Evolutionary conservation across 2,113 vertebrate species (phyloP).

Genomic region (Smithornis capensis): DNA sequence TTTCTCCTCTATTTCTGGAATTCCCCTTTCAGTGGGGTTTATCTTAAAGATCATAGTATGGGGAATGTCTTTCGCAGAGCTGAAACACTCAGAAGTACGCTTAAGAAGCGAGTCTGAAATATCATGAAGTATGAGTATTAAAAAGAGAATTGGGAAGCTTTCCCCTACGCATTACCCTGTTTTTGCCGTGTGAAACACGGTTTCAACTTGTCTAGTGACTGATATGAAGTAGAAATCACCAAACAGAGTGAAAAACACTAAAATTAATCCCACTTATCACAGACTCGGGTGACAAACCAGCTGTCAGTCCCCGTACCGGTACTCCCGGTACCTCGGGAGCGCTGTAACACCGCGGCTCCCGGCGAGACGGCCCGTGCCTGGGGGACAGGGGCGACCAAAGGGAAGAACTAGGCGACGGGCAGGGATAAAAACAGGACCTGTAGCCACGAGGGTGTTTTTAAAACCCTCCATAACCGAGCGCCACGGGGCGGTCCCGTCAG

Average conservation of each 20-base stretch:
- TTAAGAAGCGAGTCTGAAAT: neutral
- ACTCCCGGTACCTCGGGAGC: neutral
- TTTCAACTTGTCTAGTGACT: neutral
- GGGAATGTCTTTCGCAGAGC: neutral
- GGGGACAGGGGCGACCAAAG: neutral
- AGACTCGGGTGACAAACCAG: accelerated
- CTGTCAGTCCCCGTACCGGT: accelerated
- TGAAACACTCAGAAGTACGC: neutral
- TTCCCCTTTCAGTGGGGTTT: neutral
- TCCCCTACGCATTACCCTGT: accelerated
- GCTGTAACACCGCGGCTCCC: neutral
- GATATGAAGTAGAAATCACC: accelerated
- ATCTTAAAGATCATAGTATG: neutral
- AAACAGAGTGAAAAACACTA: accelerated
- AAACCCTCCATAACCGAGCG: neutral
- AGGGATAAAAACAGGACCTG: neutral
- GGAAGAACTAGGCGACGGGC: neutral
- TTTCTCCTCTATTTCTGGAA: neutral
- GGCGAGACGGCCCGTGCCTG: neutral
- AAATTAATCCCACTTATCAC: neutral
- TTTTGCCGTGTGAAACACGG: accelerated
- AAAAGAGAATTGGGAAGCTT: neutral
- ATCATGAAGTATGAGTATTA: neutral
- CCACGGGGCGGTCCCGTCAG: neutral
- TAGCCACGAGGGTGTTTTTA: neutral